Conservation (phyloP, 1,140 invertebrate genomes). For the Helicoverpa zea region DNA sequence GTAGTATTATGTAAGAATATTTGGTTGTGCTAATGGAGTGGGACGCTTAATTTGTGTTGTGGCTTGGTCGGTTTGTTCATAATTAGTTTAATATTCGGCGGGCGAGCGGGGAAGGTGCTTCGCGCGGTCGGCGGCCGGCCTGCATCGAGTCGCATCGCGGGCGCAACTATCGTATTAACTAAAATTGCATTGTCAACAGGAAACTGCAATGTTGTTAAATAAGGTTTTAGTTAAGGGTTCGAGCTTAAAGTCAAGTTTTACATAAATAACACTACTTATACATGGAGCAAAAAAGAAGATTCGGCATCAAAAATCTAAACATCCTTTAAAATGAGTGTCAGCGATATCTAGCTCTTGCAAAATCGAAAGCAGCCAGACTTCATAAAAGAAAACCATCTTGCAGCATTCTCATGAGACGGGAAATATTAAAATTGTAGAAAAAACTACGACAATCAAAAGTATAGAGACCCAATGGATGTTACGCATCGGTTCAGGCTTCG, state of each 20-base stretch:
- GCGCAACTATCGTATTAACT: conserved; percentile 74
- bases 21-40: conserved; percentile 65
- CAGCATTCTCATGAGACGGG: conserved; percentile 22
- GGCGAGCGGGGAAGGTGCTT: conserved; percentile 51
- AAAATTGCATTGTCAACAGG: conserved; percentile 82
- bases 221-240: conserved; percentile 6
- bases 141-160: conserved; percentile 54
- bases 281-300: too few species aligned
- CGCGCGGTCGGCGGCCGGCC: conserved; percentile 46
- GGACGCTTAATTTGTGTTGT: conserved; percentile 67
- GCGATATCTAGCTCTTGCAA: too few species aligned
- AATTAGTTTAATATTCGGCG: conserved; percentile 79
- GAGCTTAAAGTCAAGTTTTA: not conserved
- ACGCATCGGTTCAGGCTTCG: conserved; percentile 71
- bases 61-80: conserved; percentile 73
- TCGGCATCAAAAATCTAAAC: not conserved
- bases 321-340: not conserved
- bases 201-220: conserved; percentile 50
- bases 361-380: not conserved
- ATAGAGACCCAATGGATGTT: conserved; percentile 54
- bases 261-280: not conserved
- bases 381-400: conserved; percentile 29
- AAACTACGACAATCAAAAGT: conserved; percentile 46
- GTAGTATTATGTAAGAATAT: conserved; percentile 47
- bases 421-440: conserved; percentile 45